Evolutionary conservation across 2,797 vertebrate genomes (phyloP).

Genomic region (Hydrolagus colliei): DNA sequence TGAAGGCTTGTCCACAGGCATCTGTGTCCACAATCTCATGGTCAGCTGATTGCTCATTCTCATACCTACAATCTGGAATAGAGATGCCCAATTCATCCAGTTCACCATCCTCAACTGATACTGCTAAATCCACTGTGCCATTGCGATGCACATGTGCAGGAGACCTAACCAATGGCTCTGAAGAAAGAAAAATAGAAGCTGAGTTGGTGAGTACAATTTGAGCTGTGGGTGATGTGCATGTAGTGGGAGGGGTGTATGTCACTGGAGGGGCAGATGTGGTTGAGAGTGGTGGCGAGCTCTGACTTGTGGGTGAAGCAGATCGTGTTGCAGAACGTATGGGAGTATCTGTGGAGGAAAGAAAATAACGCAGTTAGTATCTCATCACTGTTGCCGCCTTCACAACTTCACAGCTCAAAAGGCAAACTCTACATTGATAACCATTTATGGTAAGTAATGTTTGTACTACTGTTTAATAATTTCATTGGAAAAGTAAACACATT

Average conservation of each 20-base stretch:
- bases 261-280: neutral
- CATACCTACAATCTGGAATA: neutral
- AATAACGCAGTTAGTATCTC: neutral
- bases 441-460: slow-evolving; percentile 16
- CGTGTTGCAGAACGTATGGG: neutral
- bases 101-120: slow-evolving; percentile 10
- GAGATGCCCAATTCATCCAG: slow-evolving; percentile 1
- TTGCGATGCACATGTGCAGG: neutral
- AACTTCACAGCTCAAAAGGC: neutral
- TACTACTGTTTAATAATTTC: neutral
- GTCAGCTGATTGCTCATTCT: neutral
- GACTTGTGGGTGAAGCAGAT: slow-evolving; percentile 17
- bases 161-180: neutral
- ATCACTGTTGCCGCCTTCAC: neutral
- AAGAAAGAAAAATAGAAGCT: slow-evolving; percentile 15
- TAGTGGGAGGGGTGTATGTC: neutral
- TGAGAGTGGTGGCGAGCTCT: slow-evolving; percentile 16
- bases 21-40: neutral
- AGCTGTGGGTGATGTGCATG: neutral
- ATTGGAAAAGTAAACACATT: slow-evolving; percentile 6
- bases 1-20: slow-evolving; percentile 22
- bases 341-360: slow-evolving; percentile 8
- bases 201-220: slow-evolving; percentile 20
- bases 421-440: neutral
- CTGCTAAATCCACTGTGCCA: neutral